Evolutionary conservation across 2,113 vertebrate genomes (phyloP), one percentile per base, ranked within the genome.

Genomic region (Alectura lathami): DNA sequence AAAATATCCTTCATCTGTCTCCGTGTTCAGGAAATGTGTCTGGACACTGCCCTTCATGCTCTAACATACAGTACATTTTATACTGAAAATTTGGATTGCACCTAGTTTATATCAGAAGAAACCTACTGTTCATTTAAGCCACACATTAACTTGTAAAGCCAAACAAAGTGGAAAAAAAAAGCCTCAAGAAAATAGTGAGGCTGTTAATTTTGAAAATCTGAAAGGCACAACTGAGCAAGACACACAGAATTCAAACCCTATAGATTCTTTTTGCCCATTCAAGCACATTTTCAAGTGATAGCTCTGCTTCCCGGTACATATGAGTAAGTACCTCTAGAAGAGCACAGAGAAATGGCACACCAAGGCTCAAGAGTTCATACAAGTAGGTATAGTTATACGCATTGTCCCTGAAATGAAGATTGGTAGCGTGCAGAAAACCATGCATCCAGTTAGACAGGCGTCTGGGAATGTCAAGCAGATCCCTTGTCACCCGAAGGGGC

Each of bases 361-460:
- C 98, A 68, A 99, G 93, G 96, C 99, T 99, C 96, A 99, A 97
- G 47, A 99, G 98, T 98, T 99, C 99, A 6, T 98, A 99, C 83
- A 98, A 97, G 93, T 98, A 98, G 78, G 96, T 91, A 96, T 99
- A 99, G 98, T 99, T 98, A 95, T 98, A 97, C 47, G 97, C 98
- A 96, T 99, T 99, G 98, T 98, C 98, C 98, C 98, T 98, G 97
- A 99, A 88, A 98, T 99, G 99, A 79, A 95, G 91, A 45, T 94
- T 66, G 36, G 98, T 48, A 75, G 98, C 97, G 82, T 89, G 97
- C 69, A 98, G 97, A 73, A 98, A 93, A 81, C 97, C 97, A 95
- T 96, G 97, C 96, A 98, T 98, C 96, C 98, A 98, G 94, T 95
- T 91, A 98, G 97, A 97, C 95, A 99, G 97, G 88, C 97, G 97